A percentile compares a stretch with the other conserved stretches of the same genome.
phyloP scores from a whole-genome alignment of 1,140 invertebrate species.

The Mercenaria mercenaria region DNA sequence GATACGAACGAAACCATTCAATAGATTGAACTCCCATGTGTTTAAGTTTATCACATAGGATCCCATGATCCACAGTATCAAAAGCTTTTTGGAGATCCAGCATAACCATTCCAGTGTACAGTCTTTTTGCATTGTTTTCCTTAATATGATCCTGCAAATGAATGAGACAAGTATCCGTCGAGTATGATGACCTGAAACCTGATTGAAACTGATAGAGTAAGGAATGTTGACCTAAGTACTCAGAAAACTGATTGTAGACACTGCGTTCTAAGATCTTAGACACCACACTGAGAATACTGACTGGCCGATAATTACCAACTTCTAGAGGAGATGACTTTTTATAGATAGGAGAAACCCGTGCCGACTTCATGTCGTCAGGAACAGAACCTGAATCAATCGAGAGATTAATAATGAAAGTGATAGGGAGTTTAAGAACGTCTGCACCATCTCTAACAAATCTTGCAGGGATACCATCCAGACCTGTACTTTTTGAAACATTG shows the following conservation, averaged over 20 bases:
- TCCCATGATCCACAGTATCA: no score
- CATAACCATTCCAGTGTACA: no score
- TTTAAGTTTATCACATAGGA: no score
- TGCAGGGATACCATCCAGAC: slow-evolving; percentile 38
- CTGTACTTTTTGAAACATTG: slow-evolving; percentile 13
- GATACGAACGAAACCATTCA: no score
- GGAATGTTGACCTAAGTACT: no score
- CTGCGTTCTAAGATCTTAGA: not conserved
- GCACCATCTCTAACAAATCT: slow-evolving; percentile 40
- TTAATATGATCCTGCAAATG: no score
- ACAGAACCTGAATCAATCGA: not conserved
- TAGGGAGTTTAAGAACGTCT: not conserved
- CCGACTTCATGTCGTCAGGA: not conserved
- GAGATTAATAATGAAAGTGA: not conserved
- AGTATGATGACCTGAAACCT: no score
- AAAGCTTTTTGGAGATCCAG: no score
- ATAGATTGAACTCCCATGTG: no score
- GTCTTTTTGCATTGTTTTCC: no score
- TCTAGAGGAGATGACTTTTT: not conserved
- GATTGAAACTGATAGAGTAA: no score
- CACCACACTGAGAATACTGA: not conserved
- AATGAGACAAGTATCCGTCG: no score
- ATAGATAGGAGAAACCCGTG: not conserved
- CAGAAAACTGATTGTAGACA: not conserved
- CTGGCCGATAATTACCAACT: not conserved